Evolutionary conservation across 2,113 vertebrate genomes (phyloP).

Genomic region (Daboia siamensis): DNA sequence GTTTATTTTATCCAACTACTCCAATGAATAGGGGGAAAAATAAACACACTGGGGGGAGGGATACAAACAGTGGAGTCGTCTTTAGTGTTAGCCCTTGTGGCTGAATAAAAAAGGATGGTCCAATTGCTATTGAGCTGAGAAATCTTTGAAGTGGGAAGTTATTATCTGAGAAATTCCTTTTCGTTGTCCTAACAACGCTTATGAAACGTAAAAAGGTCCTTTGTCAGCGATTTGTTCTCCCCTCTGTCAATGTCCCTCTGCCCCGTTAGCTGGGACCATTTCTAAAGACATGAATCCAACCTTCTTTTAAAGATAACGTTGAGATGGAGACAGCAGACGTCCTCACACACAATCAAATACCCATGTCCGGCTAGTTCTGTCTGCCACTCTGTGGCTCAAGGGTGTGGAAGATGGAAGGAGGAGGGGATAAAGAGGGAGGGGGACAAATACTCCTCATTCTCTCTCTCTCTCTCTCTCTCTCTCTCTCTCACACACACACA

Average conservation of each 20-base stretch:
- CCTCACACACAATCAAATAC: slow-evolving; percentile 45
- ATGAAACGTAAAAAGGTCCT: slow-evolving; percentile 94
- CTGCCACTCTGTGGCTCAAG: slow-evolving; percentile 30
- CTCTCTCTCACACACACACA: too few species aligned
- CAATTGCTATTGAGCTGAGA: slow-evolving; percentile 90
- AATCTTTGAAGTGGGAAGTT: slow-evolving; percentile 96
- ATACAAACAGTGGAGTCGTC: slow-evolving; percentile 85
- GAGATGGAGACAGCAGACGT: slow-evolving; percentile 64
- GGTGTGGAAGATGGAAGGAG: background rate
- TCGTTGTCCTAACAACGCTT: slow-evolving; percentile 95
- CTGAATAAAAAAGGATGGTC: slow-evolving; percentile 88
- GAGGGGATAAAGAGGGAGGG: background rate
- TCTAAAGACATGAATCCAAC: slow-evolving; percentile 83
- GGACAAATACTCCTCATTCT: background rate
- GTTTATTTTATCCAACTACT: slow-evolving; percentile 89
- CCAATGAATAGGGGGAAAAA: slow-evolving; percentile 83
- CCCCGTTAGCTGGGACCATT: slow-evolving; percentile 77
- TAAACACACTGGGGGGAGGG: slow-evolving; percentile 80
- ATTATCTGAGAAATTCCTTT: slow-evolving; percentile 95
- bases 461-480: too few species aligned
- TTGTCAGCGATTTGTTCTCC: slow-evolving; percentile 94
- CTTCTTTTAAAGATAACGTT: slow-evolving; percentile 70
- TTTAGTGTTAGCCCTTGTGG: slow-evolving; percentile 88
- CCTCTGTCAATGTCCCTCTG: slow-evolving; percentile 84
- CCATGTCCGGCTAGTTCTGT: slow-evolving; percentile 47